Base-by-base conservation (phyloP, 1,140 invertebrate species). In the Sitodiplosis mosellana region DNA sequence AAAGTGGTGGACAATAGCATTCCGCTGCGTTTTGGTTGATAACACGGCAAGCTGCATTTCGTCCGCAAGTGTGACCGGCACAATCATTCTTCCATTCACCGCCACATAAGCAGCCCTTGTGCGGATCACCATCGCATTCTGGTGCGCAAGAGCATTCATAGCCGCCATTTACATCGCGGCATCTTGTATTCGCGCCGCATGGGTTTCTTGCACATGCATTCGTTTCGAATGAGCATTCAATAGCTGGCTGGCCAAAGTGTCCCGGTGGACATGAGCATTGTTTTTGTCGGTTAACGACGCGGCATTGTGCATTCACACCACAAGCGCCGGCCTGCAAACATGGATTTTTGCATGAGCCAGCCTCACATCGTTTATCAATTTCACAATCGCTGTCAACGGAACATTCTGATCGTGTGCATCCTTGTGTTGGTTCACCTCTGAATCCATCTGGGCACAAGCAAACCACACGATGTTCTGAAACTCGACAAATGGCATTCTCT, bases 381-480 rank as follows among this genome's bases (percentile, higher is more conserved):
- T 78, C 78, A 59, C 89, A 93, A 53, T 92, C 87, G 1, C 74
- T 66, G 58, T 90, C 78, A 20, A 69, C 66, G 36, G 74, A 69
- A 53, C 88, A 93, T 63, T 87, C 83, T 49, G 80, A 77, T 52
- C 78, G 72, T 51, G 75, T 75, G 59, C 82, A 87, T 57, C 77
- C 73, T 54, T 74, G 76, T 43, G 70, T 76, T 8, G 82, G 82
- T 57, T 87, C 81, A 1, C 84, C 85, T 50, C 80, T 77, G 51
- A 72, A 87, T 4, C 86, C 86, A 56, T 83, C 81, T 1, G 86
- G 86, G 62, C 87, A 92, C 17, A 82, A 70, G 57, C 87, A 91
- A 1, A 89, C 70, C n/a, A 83, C 79, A 33, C 77, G 70, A 60
- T 87, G 84, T 48, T 83, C 79, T 0, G 77, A 79, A 1, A 83